Conservation (phyloP, 2,113 vertebrate genomes). For the Cairina moschata region DNA sequence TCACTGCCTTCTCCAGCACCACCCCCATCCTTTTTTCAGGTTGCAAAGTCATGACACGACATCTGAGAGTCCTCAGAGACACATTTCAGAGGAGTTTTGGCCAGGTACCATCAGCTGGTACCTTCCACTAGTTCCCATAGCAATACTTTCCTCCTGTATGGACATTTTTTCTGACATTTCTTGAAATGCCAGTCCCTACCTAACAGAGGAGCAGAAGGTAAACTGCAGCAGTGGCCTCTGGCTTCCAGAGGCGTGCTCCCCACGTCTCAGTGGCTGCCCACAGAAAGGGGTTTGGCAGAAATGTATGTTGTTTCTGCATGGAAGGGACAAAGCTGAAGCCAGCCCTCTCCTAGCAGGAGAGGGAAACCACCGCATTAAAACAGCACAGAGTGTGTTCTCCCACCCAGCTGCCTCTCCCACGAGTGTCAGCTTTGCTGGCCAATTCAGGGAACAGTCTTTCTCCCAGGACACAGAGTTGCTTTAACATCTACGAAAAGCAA, state of each 20-base stretch:
- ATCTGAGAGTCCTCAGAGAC: neutral
- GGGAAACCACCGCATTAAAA: neutral
- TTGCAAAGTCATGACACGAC: neutral
- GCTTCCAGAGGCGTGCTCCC: neutral
- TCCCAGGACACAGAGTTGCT: neutral
- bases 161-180: neutral
- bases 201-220: neutral
- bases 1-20: neutral
- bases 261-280: rapidly evolving
- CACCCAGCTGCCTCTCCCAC: neutral
- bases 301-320: neutral
- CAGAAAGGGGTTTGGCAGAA: neutral
- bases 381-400: neutral
- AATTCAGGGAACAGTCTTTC: neutral
- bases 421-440: neutral
- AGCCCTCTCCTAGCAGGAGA: rapidly evolving
- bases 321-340: neutral
- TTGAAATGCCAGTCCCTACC: neutral
- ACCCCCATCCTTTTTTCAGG: neutral
- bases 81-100: neutral
- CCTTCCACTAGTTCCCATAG: neutral
- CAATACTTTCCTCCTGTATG: rapidly evolving
- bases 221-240: neutral
- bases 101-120: neutral
- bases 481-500: neutral